Evolutionary conservation across 2,113 vertebrate species (phyloP).

Genomic region (Chunga burmeisteri): DNA sequence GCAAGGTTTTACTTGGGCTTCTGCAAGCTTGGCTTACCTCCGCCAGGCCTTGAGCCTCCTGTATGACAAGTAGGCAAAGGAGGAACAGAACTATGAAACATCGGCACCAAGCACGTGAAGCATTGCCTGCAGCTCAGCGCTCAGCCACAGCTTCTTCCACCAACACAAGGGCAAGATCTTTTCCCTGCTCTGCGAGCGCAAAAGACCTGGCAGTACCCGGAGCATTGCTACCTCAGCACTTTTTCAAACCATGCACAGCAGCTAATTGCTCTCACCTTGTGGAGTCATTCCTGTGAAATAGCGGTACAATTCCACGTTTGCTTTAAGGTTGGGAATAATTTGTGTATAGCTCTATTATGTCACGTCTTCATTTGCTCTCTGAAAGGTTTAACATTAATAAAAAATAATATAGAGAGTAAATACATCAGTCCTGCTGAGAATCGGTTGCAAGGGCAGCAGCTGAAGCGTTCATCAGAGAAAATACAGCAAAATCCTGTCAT

Average conservation of each 20-base stretch:
- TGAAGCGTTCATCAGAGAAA: neutral
- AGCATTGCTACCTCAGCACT: neutral
- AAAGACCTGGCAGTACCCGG: neutral
- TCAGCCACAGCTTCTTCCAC: neutral
- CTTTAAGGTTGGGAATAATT: neutral
- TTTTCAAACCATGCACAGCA: neutral
- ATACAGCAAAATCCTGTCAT: neutral
- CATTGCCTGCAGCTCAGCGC: neutral
- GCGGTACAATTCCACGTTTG: neutral
- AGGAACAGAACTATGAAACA: neutral
- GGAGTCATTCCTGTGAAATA: neutral
- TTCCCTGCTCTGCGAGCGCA: fast-evolving
- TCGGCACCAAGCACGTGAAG: neutral
- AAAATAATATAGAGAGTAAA: neutral
- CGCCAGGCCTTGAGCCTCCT: neutral
- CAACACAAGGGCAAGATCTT: neutral
- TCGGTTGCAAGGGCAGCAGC: neutral
- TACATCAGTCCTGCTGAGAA: neutral
- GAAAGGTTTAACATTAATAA: neutral
- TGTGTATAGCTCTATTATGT: neutral
- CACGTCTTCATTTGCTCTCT: neutral
- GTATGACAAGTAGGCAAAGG: neutral
- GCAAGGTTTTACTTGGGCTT: neutral
- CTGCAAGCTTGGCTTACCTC: neutral
- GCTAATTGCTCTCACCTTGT: neutral